Base-by-base conservation (phyloP, 2,797 vertebrate species). In the Anguilla pacifica region DNA sequence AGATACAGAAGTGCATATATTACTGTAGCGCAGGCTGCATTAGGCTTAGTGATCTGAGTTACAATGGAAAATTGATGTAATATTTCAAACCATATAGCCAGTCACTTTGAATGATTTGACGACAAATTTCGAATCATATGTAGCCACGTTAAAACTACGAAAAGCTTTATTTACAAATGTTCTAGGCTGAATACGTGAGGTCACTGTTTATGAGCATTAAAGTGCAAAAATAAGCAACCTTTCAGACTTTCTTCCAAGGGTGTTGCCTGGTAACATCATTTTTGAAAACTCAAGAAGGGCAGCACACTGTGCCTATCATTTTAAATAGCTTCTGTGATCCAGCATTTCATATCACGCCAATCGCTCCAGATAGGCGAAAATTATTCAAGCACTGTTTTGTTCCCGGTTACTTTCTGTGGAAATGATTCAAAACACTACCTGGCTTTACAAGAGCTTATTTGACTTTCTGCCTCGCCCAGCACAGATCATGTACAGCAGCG, bases 241-340 rank as follows among this genome's bases (percentile, higher is more conserved):
- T 35, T 9, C 51, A 55, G 19, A 2, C 51, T 3, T 19, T 53
- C 28, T 13, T 31, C 46, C 46, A n/a, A 83, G 46, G 0, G 3
- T 83, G 82, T 83, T 83, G 82, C 82, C 46, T 53, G 82, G 82
- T 83, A 83, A 83, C 82, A 55, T 84, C 28, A 35, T 57, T 6
- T 79, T 19, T 17, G 19, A 7, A 84, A 84, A 55, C 11, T 35
- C 83, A 15, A 74, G 43, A 79, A 79, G 74, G 74, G 74, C 74
- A 79, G 35, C 39, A 2, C 11, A 61, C 53, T n/a, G n/a, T 35
- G 57, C n/a, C 28, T 35, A 31, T 39, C 83, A 84, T 84, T 35
- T 59, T 39, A 59, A 84, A 84, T 84, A 10, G 57, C 51, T 39
- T 84, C 82, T 53, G 25, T 84, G 79, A 10, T 6, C 28, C 31